Evolutionary conservation across 2,797 vertebrate species (phyloP).

Genomic region (Tokudaia muenninki): DNA sequence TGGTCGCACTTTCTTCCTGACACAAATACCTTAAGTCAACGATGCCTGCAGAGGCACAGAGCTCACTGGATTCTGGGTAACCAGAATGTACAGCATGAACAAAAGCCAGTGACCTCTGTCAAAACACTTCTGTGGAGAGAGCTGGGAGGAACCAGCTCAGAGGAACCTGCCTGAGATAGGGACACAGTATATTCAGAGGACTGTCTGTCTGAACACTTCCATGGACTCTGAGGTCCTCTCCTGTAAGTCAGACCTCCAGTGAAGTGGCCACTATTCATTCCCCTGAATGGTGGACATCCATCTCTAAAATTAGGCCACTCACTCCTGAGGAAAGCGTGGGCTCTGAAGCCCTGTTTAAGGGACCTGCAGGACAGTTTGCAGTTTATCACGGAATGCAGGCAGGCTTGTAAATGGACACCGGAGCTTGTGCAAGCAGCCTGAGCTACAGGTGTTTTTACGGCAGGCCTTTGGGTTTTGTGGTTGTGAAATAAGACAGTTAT

Average conservation of each 20-base stretch:
- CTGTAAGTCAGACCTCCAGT: not conserved
- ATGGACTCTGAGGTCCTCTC: not conserved
- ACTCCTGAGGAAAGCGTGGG: not conserved
- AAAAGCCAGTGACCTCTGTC: not conserved
- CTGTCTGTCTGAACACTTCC: not conserved
- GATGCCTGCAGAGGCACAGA: not conserved
- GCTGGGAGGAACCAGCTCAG: not conserved
- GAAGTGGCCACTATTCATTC: not conserved
- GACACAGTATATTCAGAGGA: too few species aligned
- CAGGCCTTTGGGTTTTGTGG: not conserved
- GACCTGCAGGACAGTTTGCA: not conserved
- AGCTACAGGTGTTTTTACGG: not conserved
- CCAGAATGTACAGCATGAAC: not conserved
- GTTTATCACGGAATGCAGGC: not conserved
- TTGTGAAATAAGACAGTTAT: not conserved
- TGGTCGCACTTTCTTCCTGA: slow-evolving; percentile 10
- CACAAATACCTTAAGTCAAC: not conserved
- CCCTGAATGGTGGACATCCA: not conserved
- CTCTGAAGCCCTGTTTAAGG: not conserved
- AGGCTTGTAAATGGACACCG: not conserved
- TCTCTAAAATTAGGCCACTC: not conserved
- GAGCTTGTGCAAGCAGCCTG: not conserved
- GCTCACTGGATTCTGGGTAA: not conserved
- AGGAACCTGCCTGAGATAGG: not conserved
- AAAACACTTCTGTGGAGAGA: not conserved